These are phyloP conservation scores for Trachelus tabidus DNA, from an alignment of 2,888 invertebrate species.

Conservation along the genomic window DNA sequence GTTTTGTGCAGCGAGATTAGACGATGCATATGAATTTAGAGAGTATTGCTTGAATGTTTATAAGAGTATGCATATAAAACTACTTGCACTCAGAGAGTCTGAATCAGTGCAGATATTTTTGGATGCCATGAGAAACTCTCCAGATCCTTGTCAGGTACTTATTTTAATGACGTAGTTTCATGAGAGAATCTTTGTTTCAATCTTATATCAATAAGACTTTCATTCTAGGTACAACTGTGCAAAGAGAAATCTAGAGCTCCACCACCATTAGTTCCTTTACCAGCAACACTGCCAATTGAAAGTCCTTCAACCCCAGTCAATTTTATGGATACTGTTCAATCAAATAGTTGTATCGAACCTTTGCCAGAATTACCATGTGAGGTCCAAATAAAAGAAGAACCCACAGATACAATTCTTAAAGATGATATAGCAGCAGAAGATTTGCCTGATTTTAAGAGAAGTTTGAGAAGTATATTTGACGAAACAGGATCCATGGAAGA, in stretches of 20 bases:
- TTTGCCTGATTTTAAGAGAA: background rate
- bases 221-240: constrained; percentile 50
- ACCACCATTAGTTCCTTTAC: constrained; percentile 54
- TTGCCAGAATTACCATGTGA: constrained; percentile 52
- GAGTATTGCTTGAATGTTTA: constrained; percentile 53
- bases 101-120: constrained; percentile 52
- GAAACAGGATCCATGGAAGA: constrained; percentile 15
- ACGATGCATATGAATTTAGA: constrained; percentile 54
- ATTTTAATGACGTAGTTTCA: background rate
- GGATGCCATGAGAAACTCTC: constrained; percentile 55
- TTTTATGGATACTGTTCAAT: constrained; percentile 16
- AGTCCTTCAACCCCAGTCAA: constrained; percentile 25
- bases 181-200: background rate
- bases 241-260: constrained; percentile 54
- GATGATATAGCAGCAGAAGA: constrained; percentile 13
- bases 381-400: constrained; percentile 54
- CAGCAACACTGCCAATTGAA: constrained; percentile 39
- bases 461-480: background rate
- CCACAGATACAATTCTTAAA: constrained; percentile 17
- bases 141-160: constrained; percentile 56
- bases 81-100: constrained; percentile 35
- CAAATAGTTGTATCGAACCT: constrained; percentile 35
- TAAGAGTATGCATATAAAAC: constrained; percentile 48
- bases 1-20: constrained; percentile 55
- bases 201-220: background rate